Conservation (phyloP, 2,888 invertebrate species). For the Caradrina clavipalpis region DNA sequence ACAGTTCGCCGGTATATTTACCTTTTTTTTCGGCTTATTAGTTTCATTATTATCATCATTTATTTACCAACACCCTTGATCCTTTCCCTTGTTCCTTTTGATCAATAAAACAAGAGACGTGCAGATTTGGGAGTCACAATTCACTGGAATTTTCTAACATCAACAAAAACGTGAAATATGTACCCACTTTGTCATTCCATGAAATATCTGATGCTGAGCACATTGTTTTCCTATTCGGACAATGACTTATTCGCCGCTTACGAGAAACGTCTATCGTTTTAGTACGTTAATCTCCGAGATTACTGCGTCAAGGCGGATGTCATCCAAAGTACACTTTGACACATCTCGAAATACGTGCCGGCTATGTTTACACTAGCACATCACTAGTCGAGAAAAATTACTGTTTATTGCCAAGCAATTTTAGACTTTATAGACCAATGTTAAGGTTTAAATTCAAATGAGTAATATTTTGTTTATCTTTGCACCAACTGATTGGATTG, state of each 20-base stretch:
- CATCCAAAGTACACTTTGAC: conserved; percentile 82
- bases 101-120: background rate
- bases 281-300: conserved; percentile 81
- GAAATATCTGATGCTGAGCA: conserved; percentile 64
- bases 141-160: background rate
- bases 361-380: conserved; percentile 80
- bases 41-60: too few species aligned
- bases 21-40: too few species aligned
- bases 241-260: conserved; percentile 78
- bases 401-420: conserved; percentile 24
- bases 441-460: conserved; percentile 38
- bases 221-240: conserved; percentile 73
- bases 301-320: conserved; percentile 82
- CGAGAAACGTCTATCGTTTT: conserved; percentile 76
- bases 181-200: conserved; percentile 55
- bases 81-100: background rate
- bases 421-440: background rate
- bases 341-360: conserved; percentile 80
- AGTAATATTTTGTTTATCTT: conserved; percentile 38
- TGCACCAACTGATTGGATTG: conserved; percentile 65
- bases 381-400: conserved; percentile 71
- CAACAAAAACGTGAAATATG: conserved; percentile 33
- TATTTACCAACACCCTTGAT: too few species aligned
- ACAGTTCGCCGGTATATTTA: too few species aligned
- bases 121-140: background rate